These are phyloP conservation scores for Nebria salina DNA, from an alignment of 2,888 invertebrate genomes.

Conservation along the genomic window DNA sequence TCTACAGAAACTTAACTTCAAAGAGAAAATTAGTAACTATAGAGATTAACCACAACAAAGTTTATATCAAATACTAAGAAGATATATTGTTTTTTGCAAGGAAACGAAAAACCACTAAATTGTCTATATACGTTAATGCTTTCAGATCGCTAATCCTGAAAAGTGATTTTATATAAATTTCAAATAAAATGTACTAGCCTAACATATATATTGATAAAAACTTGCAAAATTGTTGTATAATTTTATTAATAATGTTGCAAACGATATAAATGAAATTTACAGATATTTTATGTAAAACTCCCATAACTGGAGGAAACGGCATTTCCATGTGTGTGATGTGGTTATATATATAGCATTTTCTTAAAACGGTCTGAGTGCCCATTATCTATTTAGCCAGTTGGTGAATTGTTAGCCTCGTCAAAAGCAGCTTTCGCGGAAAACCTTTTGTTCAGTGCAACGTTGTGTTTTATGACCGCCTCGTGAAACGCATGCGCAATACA, in stretches of 20 bases:
- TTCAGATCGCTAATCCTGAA: no score
- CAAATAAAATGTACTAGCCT: no score
- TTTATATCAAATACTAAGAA: not conserved
- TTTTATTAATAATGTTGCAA: not conserved
- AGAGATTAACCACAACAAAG: not conserved
- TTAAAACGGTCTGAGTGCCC: not conserved
- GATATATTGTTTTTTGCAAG: not conserved
- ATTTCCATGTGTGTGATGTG: not conserved
- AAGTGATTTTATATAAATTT: no score
- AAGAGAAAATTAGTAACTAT: not conserved
- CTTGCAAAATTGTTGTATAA: no score
- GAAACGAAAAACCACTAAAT: no score
- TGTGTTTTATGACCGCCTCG: not conserved
- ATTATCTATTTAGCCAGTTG: not conserved
- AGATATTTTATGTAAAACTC: not conserved
- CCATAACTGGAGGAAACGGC: not conserved
- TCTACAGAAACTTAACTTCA: not conserved
- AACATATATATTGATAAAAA: no score
- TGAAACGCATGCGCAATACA: not conserved
- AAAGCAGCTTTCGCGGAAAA: not conserved
- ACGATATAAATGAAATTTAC: not conserved
- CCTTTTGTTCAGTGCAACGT: slow-evolving; percentile 1
- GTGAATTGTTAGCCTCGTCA: not conserved
- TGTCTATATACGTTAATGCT: no score
- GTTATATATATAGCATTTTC: not conserved